A percentile compares a stretch with the other conserved stretches of the same genome.
phyloP scores from a whole-genome alignment of 2,113 vertebrate genomes.

The Elachura formosa region DNA sequence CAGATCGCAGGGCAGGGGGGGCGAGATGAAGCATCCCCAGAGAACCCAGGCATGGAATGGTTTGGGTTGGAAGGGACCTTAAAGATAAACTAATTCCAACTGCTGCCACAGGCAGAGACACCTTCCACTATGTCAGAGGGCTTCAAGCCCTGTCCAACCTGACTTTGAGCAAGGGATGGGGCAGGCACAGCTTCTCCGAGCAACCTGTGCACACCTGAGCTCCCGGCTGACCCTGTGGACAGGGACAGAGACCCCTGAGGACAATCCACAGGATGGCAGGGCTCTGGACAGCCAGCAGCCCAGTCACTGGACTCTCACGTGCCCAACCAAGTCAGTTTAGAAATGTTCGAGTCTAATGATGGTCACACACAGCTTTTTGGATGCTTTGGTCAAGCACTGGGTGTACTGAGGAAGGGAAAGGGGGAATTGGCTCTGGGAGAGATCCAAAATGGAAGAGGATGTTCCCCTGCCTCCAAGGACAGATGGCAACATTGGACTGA shows the following conservation, averaged over 20 bases:
- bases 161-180: not conserved
- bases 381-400: not conserved
- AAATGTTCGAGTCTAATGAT: accelerated
- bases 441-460: not conserved
- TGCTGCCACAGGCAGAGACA: accelerated
- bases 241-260: accelerated
- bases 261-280: not conserved
- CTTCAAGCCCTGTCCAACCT: not conserved
- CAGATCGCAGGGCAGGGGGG: not conserved
- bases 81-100: not conserved
- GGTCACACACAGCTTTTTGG: not conserved
- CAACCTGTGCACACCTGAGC: not conserved
- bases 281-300: not conserved
- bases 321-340: accelerated
- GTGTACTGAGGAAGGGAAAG: not conserved
- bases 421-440: not conserved
- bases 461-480: conserved; percentile 18
- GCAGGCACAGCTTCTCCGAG: not conserved
- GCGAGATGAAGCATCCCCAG: too few relatives aligned
- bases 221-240: not conserved
- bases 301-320: not conserved
- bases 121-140: accelerated
- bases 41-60: not conserved
- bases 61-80: not conserved
- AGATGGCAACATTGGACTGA: conserved; percentile 54